Evolutionary conservation across 1,140 invertebrate species (phyloP).

Genomic region (Adoxophyes honmai): DNA sequence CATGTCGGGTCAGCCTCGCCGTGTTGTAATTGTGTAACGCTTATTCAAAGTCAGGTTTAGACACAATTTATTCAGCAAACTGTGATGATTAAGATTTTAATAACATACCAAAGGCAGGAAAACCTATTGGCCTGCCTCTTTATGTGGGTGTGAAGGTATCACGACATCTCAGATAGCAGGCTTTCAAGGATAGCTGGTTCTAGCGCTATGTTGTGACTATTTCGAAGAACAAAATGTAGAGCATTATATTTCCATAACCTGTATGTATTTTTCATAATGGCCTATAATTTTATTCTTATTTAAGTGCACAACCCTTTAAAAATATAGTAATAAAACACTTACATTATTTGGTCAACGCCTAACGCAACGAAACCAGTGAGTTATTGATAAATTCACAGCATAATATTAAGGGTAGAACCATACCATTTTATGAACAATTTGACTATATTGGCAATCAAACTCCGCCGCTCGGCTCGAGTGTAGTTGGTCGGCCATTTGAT

Average conservation of each 20-base stretch:
- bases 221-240: constrained; percentile 1
- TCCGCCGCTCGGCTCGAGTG: no score
- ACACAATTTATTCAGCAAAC: background rate
- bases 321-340: no score
- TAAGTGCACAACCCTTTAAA: no score
- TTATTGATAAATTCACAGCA: no score
- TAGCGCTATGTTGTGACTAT: background rate
- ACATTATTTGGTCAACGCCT: no score
- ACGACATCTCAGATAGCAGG: background rate
- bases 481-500: no score
- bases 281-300: no score
- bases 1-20: background rate
- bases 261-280: no score
- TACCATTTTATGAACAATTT: no score
- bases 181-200: background rate
- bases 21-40: background rate
- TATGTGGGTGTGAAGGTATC: background rate
- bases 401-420: no score
- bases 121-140: background rate
- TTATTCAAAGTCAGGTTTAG: constrained; percentile 15
- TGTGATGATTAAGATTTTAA: constrained; percentile 9
- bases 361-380: no score
- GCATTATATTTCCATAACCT: background rate
- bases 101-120: background rate
- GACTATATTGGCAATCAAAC: no score